Percentiles rank a stretch among this genome's conserved stretches.
These are phyloP conservation scores for Addax nasomaculatus DNA, from an alignment of 2,113 vertebrate genomes.

Conservation along the genomic window DNA sequence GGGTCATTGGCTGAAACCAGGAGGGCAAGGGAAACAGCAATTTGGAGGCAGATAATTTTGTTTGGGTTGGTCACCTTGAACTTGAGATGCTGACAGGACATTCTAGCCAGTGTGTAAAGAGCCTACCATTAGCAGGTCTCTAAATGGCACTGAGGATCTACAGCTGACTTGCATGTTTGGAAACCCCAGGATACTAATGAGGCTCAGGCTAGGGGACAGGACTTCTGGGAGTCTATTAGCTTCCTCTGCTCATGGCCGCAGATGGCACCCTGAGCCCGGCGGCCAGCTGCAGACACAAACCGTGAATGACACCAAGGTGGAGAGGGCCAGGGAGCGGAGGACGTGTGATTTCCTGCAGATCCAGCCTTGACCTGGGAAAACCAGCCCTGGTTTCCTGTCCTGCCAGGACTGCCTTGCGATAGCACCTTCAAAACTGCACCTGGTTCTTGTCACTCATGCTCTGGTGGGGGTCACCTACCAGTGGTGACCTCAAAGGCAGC, in stretches of 20 bases:
- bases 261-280: rapidly evolving
- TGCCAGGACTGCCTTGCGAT: not conserved
- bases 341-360: rapidly evolving
- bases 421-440: not conserved
- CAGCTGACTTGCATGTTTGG: not conserved
- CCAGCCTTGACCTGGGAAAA: not conserved
- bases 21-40: not conserved
- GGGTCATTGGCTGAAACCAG: not conserved
- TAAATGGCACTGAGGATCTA: not conserved
- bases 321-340: rapidly evolving
- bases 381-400: not conserved
- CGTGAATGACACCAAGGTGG: not conserved
- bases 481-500: not conserved
- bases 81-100: not conserved
- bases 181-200: not conserved
- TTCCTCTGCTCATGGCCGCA: not conserved
- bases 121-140: not conserved
- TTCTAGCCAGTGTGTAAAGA: rapidly evolving
- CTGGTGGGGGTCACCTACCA: not conserved
- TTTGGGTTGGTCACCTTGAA: not conserved
- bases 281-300: not conserved
- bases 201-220: not conserved
- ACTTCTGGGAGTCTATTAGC: not conserved
- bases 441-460: rapidly evolving
- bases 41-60: not conserved